Percentiles rank a stretch among this genome's conserved stretches.
Evolutionary conservation across 2,113 vertebrate species (phyloP).

Genomic region (Cyphomyrus discorhynchus): DNA sequence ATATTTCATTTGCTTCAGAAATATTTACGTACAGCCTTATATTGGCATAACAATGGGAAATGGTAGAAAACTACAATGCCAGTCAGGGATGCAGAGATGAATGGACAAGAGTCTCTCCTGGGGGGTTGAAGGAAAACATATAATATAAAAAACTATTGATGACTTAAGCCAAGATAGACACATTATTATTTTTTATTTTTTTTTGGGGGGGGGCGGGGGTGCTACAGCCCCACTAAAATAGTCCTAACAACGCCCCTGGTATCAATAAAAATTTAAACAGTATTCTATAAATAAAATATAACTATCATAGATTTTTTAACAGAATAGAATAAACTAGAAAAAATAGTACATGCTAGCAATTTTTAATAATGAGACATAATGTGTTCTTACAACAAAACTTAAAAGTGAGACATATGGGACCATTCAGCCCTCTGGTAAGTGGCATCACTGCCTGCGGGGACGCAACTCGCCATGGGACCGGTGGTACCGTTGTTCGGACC

Average conservation of each 20-base stretch:
- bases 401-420: neutral
- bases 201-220: no score
- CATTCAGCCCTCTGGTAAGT: neutral
- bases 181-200: neutral
- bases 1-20: neutral
- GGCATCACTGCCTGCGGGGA: neutral
- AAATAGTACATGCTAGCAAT: neutral
- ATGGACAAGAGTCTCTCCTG: neutral
- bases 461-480: neutral
- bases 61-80: neutral
- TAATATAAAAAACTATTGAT: neutral
- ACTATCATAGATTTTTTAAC: neutral
- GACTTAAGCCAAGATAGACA: neutral
- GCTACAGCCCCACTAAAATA: neutral
- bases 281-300: neutral
- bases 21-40: neutral
- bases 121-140: neutral
- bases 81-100: neutral
- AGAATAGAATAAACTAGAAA: neutral
- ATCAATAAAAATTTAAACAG: neutral
- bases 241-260: neutral
- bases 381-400: neutral
- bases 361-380: neutral
- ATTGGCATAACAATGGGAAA: neutral
- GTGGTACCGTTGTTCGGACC: neutral